Conservation (phyloP, 1,140 invertebrate genomes). For the Platyscapa corneri region DNA sequence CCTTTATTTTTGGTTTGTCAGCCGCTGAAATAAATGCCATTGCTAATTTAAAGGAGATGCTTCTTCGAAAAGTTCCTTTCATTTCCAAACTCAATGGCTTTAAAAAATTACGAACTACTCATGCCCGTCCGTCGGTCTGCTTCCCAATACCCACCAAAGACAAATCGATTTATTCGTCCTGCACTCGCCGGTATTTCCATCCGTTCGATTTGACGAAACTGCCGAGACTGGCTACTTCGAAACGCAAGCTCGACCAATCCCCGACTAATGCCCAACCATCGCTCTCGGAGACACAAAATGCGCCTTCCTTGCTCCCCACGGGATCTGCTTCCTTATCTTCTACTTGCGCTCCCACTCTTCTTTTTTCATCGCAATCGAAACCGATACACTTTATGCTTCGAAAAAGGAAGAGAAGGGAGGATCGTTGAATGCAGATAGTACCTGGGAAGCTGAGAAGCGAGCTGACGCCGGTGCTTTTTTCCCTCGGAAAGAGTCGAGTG, state of each 20-base stretch:
- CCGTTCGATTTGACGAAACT: constrained; percentile 14
- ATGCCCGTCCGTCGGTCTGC: background rate
- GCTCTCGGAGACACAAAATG: background rate
- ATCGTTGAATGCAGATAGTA: constrained; percentile 40
- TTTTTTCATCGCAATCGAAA: constrained; percentile 17
- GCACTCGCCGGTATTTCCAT: background rate
- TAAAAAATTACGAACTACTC: background rate
- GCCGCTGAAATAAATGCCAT: background rate
- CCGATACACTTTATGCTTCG: constrained; percentile 46
- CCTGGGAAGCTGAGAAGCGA: background rate
- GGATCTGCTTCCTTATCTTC: background rate
- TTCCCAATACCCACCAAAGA: background rate
- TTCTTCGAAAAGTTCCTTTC: background rate
- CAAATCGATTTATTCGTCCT: background rate
- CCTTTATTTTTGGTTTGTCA: background rate
- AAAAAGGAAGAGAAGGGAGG: background rate
- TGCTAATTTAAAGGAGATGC: background rate
- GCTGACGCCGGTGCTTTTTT: constrained; percentile 42
- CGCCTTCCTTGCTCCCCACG: background rate
- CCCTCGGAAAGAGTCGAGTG: background rate
- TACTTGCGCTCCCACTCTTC: background rate
- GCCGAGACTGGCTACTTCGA: background rate
- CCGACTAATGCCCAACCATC: background rate
- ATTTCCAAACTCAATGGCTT: background rate
- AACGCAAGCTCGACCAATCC: constrained; percentile 30